phyloP scores from a whole-genome alignment of 2,113 vertebrate genomes.

The Martes martes region DNA sequence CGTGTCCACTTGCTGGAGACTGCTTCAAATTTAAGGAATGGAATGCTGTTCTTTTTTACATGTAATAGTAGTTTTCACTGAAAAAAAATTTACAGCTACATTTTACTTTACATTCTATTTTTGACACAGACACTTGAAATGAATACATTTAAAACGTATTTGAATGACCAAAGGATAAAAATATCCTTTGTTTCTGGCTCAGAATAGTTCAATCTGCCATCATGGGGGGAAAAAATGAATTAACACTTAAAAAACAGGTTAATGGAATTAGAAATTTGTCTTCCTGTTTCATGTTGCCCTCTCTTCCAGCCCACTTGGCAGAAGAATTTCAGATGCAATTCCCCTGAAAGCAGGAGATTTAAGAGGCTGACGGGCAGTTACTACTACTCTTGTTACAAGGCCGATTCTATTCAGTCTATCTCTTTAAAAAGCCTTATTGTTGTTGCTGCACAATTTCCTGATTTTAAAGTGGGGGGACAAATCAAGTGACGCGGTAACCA shows the following conservation, averaged over 20 bases:
- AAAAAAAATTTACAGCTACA: constrained; percentile 12
- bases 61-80: neutral
- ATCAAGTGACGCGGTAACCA: neutral
- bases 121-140: neutral
- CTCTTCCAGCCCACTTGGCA: constrained; percentile 39
- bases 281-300: constrained; percentile 43
- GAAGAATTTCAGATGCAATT: constrained; percentile 55
- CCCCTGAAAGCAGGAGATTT: constrained; percentile 48
- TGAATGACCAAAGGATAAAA: constrained; percentile 54
- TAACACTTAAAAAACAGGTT: constrained; percentile 55
- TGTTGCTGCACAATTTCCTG: constrained; percentile 34
- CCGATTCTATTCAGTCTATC: constrained; percentile 23
- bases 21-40: constrained; percentile 29
- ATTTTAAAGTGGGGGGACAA: neutral
- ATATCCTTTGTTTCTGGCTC: constrained; percentile 40
- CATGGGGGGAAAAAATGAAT: neutral
- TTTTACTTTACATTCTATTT: constrained; percentile 48
- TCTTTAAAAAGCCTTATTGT: constrained; percentile 57
- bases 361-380: constrained; percentile 31
- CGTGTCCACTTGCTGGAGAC: neutral
- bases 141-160: constrained; percentile 55
- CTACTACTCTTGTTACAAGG: constrained; percentile 29
- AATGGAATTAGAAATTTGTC: constrained; percentile 66
- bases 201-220: constrained; percentile 28
- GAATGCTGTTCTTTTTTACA: constrained; percentile 19